Percentiles rank a stretch among this genome's conserved stretches.
Evolutionary conservation across 2,113 vertebrate genomes (phyloP).

Genomic region (Sceloporus undulatus): DNA sequence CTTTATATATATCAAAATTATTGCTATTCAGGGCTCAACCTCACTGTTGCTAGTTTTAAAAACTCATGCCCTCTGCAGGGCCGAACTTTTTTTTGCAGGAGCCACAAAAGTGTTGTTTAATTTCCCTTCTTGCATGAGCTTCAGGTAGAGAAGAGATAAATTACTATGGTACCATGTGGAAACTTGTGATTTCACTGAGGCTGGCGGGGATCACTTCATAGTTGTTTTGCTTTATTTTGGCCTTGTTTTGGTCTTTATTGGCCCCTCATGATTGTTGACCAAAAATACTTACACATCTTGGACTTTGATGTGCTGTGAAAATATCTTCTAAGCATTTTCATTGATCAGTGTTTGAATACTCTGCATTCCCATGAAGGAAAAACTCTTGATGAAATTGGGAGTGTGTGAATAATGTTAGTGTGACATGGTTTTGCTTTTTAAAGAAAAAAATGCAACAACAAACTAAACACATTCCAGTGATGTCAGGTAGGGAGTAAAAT

Average conservation of each 20-base stretch:
- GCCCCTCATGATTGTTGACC: slow-evolving; percentile 1
- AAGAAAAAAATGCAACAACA: slow-evolving; percentile 7
- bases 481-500: not conserved
- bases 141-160: not conserved
- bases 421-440: slow-evolving; percentile 11
- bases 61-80: not conserved
- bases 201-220: not conserved
- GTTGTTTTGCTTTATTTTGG: not conserved
- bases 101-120: not conserved
- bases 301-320: not conserved
- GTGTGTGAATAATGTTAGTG: slow-evolving; percentile 3
- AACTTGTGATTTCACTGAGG: not conserved
- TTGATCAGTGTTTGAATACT: not conserved
- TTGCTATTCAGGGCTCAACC: not conserved
- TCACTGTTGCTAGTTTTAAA: not conserved
- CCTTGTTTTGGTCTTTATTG: not conserved
- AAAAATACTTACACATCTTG: not conserved
- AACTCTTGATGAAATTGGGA: slow-evolving; percentile 9
- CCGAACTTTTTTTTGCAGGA: not conserved
- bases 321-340: not conserved
- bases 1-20: not conserved
- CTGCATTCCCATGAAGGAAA: not conserved
- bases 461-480: slow-evolving; percentile 4
- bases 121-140: not conserved
- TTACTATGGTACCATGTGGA: not conserved